phyloP scores from a whole-genome alignment of 2,888 invertebrate species.

The Drosophila quinaria region DNA sequence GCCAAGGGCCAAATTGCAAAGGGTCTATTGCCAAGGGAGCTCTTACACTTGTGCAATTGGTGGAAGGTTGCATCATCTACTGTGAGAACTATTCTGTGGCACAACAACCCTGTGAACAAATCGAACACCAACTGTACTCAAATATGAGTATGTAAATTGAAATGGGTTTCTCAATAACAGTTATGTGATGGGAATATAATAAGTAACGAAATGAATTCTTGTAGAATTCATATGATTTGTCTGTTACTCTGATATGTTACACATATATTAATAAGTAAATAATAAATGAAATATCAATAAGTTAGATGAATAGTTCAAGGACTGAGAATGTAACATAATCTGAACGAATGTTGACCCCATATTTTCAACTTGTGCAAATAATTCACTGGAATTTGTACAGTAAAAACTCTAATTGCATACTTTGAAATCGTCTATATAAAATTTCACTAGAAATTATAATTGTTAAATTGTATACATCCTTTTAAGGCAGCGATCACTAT shows the following conservation, averaged over 20 bases:
- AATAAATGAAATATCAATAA: no score
- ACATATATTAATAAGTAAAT: no score
- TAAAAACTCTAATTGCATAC: not conserved
- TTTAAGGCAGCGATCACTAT: not conserved
- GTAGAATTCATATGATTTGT: not conserved
- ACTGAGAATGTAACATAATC: not conserved
- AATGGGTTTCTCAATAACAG: not conserved
- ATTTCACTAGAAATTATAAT: no score
- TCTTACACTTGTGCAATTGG: constrained; percentile 72
- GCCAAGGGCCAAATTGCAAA: constrained; percentile 30
- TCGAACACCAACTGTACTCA: constrained; percentile 3
- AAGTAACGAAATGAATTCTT: not conserved
- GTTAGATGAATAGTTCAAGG: not conserved
- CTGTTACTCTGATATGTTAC: not conserved
- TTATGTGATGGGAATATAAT: not conserved
- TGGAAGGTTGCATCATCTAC: constrained; percentile 44
- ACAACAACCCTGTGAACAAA: constrained; percentile 58
- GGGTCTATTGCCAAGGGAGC: constrained; percentile 72
- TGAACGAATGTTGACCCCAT: not conserved
- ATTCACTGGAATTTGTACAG: not conserved
- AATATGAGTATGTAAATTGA: constrained; percentile 10
- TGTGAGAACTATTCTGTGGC: constrained; percentile 59
- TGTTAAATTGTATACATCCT: not conserved
- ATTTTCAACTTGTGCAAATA: not conserved
- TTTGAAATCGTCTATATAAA: no score